These are phyloP conservation scores for Bergia sp. DNA, from an alignment of 92 coral and sea anemone species.

Conservation along the genomic window DNA sequence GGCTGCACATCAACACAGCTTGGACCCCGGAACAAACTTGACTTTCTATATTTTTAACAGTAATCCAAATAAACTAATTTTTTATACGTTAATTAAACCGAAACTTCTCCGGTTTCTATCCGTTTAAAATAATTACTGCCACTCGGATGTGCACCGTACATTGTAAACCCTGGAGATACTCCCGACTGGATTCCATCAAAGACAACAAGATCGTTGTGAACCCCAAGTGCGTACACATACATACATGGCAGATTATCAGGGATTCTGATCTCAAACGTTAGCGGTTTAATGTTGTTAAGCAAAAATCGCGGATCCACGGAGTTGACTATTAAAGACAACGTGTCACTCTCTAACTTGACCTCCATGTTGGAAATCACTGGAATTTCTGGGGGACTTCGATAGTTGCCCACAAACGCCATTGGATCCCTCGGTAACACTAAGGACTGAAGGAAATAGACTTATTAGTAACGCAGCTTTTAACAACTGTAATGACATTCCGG, in stretches of 20 bases:
- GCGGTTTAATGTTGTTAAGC: conserved; percentile 65
- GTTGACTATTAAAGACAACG: conserved; percentile 45
- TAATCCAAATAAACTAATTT: too few species aligned
- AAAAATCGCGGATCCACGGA: conserved; percentile 26
- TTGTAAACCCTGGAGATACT: conserved; percentile 64
- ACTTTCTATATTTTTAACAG: too few species aligned
- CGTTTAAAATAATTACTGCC: conserved; percentile 60
- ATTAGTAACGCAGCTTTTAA: neutral
- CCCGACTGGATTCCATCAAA: conserved; percentile 68
- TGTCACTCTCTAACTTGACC: conserved; percentile 49
- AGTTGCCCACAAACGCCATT: conserved; percentile 16
- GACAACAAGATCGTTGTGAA: conserved; percentile 57
- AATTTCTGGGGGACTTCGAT: conserved; percentile 35
- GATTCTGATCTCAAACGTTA: conserved; percentile 47
- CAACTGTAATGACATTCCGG: neutral
- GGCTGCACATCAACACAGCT: too few species aligned
- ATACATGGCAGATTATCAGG: conserved; percentile 38
- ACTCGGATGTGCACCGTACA: conserved; percentile 74
- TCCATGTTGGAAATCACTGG: conserved; percentile 45
- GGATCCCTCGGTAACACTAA: conserved; percentile 20
- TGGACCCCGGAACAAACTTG: too few species aligned
- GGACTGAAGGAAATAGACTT: neutral
- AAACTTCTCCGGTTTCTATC: neutral
- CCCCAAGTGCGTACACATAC: conserved; percentile 54
- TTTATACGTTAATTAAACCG: too few species aligned